Evolutionary conservation across 2,888 invertebrate genomes (phyloP).

Genomic region (Meiosimyza decipiens): DNA sequence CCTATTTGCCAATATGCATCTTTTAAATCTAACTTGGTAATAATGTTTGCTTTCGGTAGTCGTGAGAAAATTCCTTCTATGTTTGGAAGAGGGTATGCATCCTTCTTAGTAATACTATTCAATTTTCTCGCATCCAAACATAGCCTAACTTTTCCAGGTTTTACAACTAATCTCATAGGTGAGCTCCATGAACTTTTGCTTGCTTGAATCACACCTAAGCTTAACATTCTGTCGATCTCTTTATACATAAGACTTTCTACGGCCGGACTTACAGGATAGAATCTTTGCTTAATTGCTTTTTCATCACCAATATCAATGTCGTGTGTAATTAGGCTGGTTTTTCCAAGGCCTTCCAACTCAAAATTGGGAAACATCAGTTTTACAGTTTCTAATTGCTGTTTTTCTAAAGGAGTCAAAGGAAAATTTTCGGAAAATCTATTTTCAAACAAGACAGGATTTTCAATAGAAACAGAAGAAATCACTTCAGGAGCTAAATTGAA

Average conservation of each 20-base stretch:
- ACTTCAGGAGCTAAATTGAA: conserved; percentile 21
- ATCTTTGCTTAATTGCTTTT: conserved; percentile 33
- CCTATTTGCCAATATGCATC: conserved; percentile 44
- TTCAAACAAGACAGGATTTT: neutral
- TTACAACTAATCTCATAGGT: conserved; percentile 50
- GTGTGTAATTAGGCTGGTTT: conserved; percentile 38
- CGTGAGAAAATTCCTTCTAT: conserved; percentile 42
- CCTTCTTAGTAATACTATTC: conserved; percentile 47
- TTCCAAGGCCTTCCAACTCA: conserved; percentile 34
- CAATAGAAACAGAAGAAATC: conserved; percentile 5
- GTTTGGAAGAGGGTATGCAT: conserved; percentile 42
- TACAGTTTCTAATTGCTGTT: conserved; percentile 26
- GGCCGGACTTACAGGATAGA: conserved; percentile 29
- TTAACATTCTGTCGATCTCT: conserved; percentile 51
- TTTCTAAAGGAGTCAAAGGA: conserved; percentile 6
- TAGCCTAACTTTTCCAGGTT: conserved; percentile 47
- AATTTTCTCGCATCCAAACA: conserved; percentile 53
- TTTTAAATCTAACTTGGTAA: conserved; percentile 40
- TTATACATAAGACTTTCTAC: conserved; percentile 30
- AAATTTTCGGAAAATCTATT: neutral
- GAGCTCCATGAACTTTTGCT: conserved; percentile 54
- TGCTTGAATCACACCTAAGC: conserved; percentile 50
- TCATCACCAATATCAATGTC: conserved; percentile 35
- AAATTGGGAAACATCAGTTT: conserved; percentile 33
- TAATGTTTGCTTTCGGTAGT: conserved; percentile 34